A percentile compares a stretch with the other conserved stretches of the same genome.
These are phyloP conservation scores for Sardinella longiceps DNA, from an alignment of 2,797 vertebrate genomes.

Conservation along the genomic window DNA sequence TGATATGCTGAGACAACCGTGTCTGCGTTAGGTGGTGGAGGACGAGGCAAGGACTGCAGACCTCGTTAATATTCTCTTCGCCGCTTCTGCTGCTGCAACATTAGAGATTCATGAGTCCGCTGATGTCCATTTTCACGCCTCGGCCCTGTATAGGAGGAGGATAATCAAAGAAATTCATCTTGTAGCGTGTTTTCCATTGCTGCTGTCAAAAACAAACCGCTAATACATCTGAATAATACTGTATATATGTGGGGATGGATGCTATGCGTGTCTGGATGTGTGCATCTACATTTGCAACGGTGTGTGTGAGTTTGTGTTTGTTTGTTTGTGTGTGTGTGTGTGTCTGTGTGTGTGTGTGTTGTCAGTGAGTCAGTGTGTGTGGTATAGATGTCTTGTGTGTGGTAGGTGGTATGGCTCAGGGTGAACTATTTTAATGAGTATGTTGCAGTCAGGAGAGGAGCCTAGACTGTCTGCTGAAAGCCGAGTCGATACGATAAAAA, in stretches of 20 bases:
- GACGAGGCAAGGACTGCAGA: constrained; percentile 1
- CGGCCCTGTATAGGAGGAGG: background rate
- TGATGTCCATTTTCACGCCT: background rate
- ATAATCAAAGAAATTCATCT: background rate
- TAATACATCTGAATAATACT: background rate
- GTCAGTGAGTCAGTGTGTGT: background rate
- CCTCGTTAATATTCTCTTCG: background rate
- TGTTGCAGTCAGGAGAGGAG: background rate
- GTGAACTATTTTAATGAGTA: constrained; percentile 19
- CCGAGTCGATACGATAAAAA: background rate
- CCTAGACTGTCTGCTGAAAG: background rate
- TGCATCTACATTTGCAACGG: background rate
- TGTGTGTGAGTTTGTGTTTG: background rate
- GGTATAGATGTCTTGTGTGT: background rate
- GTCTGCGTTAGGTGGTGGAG: background rate
- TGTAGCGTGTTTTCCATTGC: background rate
- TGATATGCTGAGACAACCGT: background rate
- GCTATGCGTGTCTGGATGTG: background rate
- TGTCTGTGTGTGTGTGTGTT: background rate
- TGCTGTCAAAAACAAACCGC: background rate
- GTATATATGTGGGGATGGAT: background rate
- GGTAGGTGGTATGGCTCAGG: background rate
- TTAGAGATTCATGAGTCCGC: constrained; percentile 10
- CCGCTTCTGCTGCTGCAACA: background rate
- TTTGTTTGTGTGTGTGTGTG: background rate